Percentiles rank a stretch among this genome's conserved stretches.
phyloP scores from a whole-genome alignment of 1,140 invertebrate genomes.

The Drosophila lini region DNA sequence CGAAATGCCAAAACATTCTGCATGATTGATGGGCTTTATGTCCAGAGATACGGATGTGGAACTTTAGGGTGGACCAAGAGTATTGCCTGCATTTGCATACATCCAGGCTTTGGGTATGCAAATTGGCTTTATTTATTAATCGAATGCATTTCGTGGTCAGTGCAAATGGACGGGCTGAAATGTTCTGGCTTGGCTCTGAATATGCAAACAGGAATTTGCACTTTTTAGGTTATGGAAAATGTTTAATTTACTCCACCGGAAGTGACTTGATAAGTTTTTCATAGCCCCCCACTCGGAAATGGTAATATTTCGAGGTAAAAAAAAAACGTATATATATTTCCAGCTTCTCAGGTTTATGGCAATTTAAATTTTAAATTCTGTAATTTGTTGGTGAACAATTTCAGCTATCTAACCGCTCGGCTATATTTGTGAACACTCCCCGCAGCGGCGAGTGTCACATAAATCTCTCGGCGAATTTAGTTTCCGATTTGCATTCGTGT shows the following conservation, averaged over 20 bases:
- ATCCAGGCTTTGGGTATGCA: constrained; percentile 38
- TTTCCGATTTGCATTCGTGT: constrained; percentile 64
- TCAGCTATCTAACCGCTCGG: not conserved
- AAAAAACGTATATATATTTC: not conserved
- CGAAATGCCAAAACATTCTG: constrained; percentile 32
- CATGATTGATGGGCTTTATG: constrained; percentile 62
- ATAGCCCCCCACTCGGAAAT: constrained; percentile 5
- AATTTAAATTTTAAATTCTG: constrained; percentile 27
- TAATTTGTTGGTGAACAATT: constrained; percentile 14
- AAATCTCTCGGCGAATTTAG: constrained; percentile 69
- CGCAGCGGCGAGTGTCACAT: constrained; percentile 39
- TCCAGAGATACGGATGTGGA: constrained; percentile 1
- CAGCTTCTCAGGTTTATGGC: constrained; percentile 4
- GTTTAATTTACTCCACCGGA: constrained; percentile 38
- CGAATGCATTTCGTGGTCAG: constrained; percentile 50
- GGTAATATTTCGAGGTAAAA: constrained; percentile 8
- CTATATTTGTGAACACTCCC: constrained; percentile 8
- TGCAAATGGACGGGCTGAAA: constrained; percentile 20
- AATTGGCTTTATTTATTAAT: constrained; percentile 63
- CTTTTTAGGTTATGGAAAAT: constrained; percentile 20
- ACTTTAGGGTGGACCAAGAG: constrained; percentile 1
- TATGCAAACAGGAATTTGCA: constrained; percentile 37
- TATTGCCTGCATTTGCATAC: constrained; percentile 12
- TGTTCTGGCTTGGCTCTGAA: constrained; percentile 11
- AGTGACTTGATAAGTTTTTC: constrained; percentile 41